phyloP scores from a whole-genome alignment of 2,113 vertebrate genomes.

The Toxotes chatareus region DNA sequence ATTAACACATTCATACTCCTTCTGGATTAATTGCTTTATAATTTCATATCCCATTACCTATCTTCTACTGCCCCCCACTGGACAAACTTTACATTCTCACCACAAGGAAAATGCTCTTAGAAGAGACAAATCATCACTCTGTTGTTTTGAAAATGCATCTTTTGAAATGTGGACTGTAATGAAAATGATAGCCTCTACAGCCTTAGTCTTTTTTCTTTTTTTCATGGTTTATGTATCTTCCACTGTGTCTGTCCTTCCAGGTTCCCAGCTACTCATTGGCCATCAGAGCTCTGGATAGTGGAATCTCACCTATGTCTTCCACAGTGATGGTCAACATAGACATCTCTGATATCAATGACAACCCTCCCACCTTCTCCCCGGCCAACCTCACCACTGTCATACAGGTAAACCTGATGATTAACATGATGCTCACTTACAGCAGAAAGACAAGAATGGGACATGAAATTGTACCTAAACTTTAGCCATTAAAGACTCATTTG shows the following conservation, averaged over 20 bases:
- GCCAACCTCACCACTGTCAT: conserved; percentile 94
- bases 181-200: too few relatives aligned
- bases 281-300: conserved; percentile 91
- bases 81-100: neutral
- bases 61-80: conserved; percentile 20
- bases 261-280: conserved; percentile 92
- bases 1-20: neutral
- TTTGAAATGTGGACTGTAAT: neutral
- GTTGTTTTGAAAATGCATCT: neutral
- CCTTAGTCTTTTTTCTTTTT: neutral
- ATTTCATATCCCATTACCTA: neutral
- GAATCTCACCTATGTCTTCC: conserved; percentile 90
- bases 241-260: conserved; percentile 72
- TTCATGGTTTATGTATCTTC: neutral
- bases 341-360: conserved; percentile 96
- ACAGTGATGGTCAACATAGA: conserved; percentile 93
- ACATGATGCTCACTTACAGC: neutral
- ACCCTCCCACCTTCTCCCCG: conserved; percentile 92
- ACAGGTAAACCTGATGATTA: conserved; percentile 85
- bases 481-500: neutral
- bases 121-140: neutral
- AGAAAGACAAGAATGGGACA: neutral
- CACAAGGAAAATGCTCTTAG: neutral
- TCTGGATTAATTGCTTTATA: neutral
- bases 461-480: neutral